phyloP scores from a whole-genome alignment of 2,113 vertebrate genomes.

The Embiotoca jacksoni region DNA sequence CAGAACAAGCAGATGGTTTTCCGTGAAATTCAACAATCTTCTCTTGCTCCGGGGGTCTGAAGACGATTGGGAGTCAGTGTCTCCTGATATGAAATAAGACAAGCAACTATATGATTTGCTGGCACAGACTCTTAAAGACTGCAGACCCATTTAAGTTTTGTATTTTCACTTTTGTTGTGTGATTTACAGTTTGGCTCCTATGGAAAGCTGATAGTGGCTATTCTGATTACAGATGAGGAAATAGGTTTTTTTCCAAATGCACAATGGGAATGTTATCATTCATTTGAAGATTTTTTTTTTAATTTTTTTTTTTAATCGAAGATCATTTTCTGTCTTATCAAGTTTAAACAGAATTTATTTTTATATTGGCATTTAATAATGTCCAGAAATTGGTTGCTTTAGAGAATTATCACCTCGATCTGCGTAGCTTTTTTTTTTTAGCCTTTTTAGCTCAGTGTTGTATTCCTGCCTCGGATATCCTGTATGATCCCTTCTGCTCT shows the following conservation, averaged over 20 bases:
- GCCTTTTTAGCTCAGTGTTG: background rate
- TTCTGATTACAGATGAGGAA: background rate
- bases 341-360: background rate
- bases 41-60: constrained; percentile 73
- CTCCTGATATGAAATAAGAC: constrained; percentile 66
- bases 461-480: background rate
- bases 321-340: background rate
- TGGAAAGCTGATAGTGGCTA: background rate
- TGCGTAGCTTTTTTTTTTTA: constrained; percentile 5
- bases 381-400: background rate
- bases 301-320: too few relatives aligned
- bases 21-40: constrained; percentile 70
- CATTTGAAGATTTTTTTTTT: background rate
- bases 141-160: constrained; percentile 16
- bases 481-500: background rate
- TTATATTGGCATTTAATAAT: background rate
- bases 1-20: constrained; percentile 77
- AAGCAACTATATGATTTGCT: constrained; percentile 47
- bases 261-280: background rate
- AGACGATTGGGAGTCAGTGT: constrained; percentile 59
- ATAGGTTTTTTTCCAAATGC: constrained; percentile 1
- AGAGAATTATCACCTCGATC: background rate
- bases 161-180: constrained; percentile 18
- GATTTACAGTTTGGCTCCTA: background rate
- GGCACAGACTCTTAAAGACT: constrained; percentile 33